These are phyloP conservation scores for Platysteira castanea DNA, from an alignment of 2,113 vertebrate genomes.

Conservation along the genomic window DNA sequence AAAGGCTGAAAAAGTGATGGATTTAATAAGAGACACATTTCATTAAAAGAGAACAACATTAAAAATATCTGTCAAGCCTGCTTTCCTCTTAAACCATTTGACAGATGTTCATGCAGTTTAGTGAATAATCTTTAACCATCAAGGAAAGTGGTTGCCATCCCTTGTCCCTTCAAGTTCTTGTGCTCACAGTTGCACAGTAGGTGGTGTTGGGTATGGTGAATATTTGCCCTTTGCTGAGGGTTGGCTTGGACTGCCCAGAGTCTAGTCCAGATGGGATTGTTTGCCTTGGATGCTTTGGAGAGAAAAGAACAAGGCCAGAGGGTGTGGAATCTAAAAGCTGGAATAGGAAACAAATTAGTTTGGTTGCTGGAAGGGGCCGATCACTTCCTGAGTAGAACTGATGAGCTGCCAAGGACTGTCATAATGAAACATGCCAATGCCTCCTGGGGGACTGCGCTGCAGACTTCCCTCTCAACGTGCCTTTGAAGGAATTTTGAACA, in stretches of 20 bases:
- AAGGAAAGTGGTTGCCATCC: neutral
- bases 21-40: neutral
- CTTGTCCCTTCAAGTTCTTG: neutral
- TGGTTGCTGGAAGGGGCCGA: conserved; percentile 29
- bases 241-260: neutral
- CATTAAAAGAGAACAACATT: neutral
- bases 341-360: conserved; percentile 43
- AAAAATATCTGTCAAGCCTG: neutral
- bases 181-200: neutral
- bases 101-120: neutral
- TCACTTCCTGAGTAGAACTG: conserved; percentile 25
- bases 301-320: conserved; percentile 11
- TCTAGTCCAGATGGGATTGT: neutral
- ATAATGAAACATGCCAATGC: conserved; percentile 54
- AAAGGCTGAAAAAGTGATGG: neutral
- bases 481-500: conserved; percentile 31
- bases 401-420: conserved; percentile 57
- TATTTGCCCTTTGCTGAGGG: neutral
- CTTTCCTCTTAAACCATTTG: neutral
- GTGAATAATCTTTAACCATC: neutral
- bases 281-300: neutral
- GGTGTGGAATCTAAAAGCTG: conserved; percentile 14
- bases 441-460: neutral
- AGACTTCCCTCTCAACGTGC: neutral
- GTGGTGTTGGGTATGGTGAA: neutral